phyloP scores from a whole-genome alignment of 2,888 invertebrate genomes.

The Drosophila lacicola region DNA sequence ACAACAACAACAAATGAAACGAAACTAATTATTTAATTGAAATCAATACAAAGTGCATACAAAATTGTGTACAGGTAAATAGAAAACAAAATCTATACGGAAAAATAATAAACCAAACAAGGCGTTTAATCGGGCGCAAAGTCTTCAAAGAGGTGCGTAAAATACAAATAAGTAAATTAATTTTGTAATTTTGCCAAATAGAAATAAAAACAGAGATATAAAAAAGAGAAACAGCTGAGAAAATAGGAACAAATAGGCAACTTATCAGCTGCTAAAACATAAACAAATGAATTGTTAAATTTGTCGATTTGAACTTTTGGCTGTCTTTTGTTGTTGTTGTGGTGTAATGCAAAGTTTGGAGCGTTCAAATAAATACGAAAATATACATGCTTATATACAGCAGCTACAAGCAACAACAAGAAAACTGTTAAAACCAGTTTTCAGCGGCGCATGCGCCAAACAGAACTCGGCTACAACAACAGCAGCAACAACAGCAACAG shows the following conservation, averaged over 20 bases:
- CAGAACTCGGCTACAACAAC: slow-evolving; percentile 43
- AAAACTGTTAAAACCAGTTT: slow-evolving; percentile 75
- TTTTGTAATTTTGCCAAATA: slow-evolving; percentile 3
- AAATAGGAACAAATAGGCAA: slow-evolving; percentile 27
- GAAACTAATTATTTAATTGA: slow-evolving; percentile 47
- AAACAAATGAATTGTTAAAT: slow-evolving; percentile 23
- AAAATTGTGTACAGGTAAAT: slow-evolving; percentile 37
- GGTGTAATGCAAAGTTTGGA: slow-evolving; percentile 50
- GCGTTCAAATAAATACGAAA: slow-evolving; percentile 47
- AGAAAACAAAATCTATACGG: slow-evolving; percentile 12
- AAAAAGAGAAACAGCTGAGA: slow-evolving; percentile 47
- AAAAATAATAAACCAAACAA: slow-evolving; percentile 23
- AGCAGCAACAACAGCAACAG: slow-evolving; percentile 20
- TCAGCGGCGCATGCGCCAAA: slow-evolving; percentile 64
- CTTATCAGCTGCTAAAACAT: slow-evolving; percentile 47
- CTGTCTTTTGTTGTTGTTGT: slow-evolving; percentile 16
- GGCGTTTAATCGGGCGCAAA: slow-evolving; percentile 20
- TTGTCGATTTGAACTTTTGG: slow-evolving; percentile 17
- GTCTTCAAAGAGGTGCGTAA: slow-evolving; percentile 49
- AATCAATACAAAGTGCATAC: slow-evolving; percentile 39
- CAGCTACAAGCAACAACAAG: slow-evolving; percentile 28
- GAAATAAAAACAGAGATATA: not conserved
- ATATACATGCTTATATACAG: slow-evolving; percentile 32
- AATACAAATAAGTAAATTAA: slow-evolving; percentile 8
- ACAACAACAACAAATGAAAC: slow-evolving; percentile 20